Evolutionary conservation across 2,888 invertebrate genomes (phyloP).

Genomic region (Thumatha senex): DNA sequence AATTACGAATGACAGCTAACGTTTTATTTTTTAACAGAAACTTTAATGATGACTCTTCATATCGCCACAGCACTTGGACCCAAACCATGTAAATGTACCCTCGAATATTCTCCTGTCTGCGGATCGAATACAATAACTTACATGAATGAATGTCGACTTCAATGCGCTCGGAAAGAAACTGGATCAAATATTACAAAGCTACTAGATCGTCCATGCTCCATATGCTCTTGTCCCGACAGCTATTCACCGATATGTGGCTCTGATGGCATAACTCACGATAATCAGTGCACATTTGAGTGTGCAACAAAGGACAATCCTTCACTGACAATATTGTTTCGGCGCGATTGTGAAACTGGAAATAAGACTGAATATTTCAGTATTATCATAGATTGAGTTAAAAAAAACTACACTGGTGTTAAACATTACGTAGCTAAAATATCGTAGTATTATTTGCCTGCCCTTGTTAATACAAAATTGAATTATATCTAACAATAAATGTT

Average conservation of each 20-base stretch:
- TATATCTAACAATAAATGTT: too few relatives aligned
- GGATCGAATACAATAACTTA: constrained; percentile 3
- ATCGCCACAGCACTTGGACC: neutral
- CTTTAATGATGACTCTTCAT: neutral
- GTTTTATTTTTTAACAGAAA: neutral
- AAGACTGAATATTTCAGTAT: neutral
- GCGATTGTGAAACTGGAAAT: neutral
- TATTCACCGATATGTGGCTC: neutral
- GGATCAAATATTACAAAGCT: neutral
- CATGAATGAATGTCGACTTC: neutral
- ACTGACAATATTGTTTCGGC: neutral
- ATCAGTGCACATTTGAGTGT: neutral
- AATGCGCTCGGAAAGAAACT: neutral
- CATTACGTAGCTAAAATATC: too few relatives aligned
- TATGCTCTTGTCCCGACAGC: neutral
- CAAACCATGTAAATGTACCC: neutral
- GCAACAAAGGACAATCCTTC: neutral
- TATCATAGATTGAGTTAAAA: neutral
- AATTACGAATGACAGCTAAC: neutral
- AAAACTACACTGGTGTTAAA: neutral
- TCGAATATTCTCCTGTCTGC: neutral
- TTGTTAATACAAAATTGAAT: too few relatives aligned
- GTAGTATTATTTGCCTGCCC: too few relatives aligned
- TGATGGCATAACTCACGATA: neutral
- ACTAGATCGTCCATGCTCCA: neutral